Evolutionary conservation across 2,797 vertebrate species (phyloP), one percentile per base, ranked within the genome.

Genomic region (Peromyscus melanophrys): DNA sequence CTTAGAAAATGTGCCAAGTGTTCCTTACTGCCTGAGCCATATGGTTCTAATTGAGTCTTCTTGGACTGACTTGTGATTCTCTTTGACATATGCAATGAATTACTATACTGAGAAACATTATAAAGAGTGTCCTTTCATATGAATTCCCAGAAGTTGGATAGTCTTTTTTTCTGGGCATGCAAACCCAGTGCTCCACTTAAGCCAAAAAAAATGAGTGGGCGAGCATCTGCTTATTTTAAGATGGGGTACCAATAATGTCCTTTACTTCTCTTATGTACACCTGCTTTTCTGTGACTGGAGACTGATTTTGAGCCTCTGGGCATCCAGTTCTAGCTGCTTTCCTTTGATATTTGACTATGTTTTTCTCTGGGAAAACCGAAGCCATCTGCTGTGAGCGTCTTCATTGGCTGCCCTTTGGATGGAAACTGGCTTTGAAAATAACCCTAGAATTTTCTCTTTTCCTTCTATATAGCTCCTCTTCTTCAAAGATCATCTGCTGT

Each of bases 11-110:
- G 59, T 92, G 89, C 10, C 91, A 96, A 95, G 43, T 46, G 55
- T 69, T 97, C 90, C 95, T 87, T 91, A 37, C 57, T 49, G 78
- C 78, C 78, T 92, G 78, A 69, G 61, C 21, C 67, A 96, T 97
- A 92, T 3, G 2, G 31, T 96, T 96, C 71, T 91, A 89, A 80
- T 73, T 83, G 69, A 90, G 90, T 11, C 29, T 96, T 96, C 93
- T 95, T 96, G 95, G 92, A 29, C 37, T 92, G 43, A 21, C 71
- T 96, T 97, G 83, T 0, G 92, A 97, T 97, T 88, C 88, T 85
- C 69, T 97, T 92, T 92, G 37, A 23, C 63, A 83, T 37, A 80
- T 75, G 16, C 78, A 83, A 87, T 55, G n/a, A 61, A 95, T 82
- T 96, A 94, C 71, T 12, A 1, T 17, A 52, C 43, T 93, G 91